phyloP scores from a whole-genome alignment of 2,888 invertebrate species.

The Operophtera brumata region DNA sequence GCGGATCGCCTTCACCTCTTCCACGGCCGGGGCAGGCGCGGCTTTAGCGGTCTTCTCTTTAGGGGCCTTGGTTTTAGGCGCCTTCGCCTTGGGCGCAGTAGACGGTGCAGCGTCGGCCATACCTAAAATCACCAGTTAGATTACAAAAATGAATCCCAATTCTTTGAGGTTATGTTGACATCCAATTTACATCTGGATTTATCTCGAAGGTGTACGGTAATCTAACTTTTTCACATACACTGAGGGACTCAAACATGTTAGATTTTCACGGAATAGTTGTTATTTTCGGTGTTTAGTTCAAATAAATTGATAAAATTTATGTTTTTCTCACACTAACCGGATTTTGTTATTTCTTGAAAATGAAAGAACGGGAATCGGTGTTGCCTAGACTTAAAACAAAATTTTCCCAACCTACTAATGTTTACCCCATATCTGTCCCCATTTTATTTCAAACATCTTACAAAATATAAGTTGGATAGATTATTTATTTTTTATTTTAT shows the following conservation, averaged over 20 bases:
- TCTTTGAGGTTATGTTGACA: constrained; percentile 74
- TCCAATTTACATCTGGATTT: constrained; percentile 57
- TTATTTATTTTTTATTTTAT: too few species aligned
- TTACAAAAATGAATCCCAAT: constrained; percentile 32
- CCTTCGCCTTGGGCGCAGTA: constrained; percentile 77
- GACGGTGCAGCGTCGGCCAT: constrained; percentile 83
- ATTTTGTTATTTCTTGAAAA: constrained; percentile 61
- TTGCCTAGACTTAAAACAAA: constrained; percentile 44
- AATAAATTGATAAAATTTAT: constrained; percentile 38
- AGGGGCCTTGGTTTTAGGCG: constrained; percentile 80
- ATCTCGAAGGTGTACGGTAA: constrained; percentile 50
- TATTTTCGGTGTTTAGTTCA: constrained; percentile 41
- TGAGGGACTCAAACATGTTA: constrained; percentile 14
- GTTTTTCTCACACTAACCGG: constrained; percentile 64
- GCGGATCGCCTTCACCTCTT: constrained; percentile 72
- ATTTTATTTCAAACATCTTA: not conserved
- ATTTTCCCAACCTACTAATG: constrained; percentile 9
- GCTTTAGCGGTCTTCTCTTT: constrained; percentile 80
- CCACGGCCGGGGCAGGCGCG: constrained; percentile 76
- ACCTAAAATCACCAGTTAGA: constrained; percentile 61
- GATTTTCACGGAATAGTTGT: constrained; percentile 23
- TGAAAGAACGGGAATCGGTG: constrained; percentile 59
- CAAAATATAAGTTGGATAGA: too few species aligned
- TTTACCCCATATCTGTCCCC: too few species aligned
- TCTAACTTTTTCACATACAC: constrained; percentile 40